These are phyloP conservation scores for Xestia sexstrigata DNA, from an alignment of 2,888 invertebrate genomes.

Conservation along the genomic window DNA sequence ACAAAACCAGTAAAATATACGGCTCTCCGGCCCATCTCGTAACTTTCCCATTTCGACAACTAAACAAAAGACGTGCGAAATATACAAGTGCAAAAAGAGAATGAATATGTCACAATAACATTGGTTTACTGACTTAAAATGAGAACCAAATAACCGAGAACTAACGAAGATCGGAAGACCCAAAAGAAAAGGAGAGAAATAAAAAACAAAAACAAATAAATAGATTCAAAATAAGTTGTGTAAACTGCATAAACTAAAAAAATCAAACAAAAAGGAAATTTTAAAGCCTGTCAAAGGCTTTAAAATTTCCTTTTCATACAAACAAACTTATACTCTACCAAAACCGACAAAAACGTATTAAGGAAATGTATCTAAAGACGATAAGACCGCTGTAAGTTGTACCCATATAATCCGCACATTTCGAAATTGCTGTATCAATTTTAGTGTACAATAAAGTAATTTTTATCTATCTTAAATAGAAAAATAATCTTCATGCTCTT, in stretches of 20 bases:
- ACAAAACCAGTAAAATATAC: background rate
- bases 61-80: no score
- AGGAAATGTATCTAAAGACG: background rate
- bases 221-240: background rate
- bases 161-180: background rate
- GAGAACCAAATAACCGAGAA: background rate
- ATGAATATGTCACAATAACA: slow-evolving; percentile 1
- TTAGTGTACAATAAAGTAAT: background rate
- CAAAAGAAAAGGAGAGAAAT: background rate
- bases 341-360: background rate
- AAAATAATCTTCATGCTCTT: slow-evolving; percentile 14
- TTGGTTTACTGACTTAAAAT: background rate
- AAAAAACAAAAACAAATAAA: background rate
- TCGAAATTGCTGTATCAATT: background rate
- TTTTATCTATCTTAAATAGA: background rate
- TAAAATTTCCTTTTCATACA: background rate
- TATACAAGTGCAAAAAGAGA: background rate
- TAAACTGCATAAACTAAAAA: background rate
- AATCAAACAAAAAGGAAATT: no score
- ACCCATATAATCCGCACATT: background rate
- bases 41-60: no score
- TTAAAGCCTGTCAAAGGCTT: background rate
- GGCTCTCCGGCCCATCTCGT: no score
- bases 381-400: background rate
- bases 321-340: background rate